Evolutionary conservation across 2,113 vertebrate genomes (phyloP).

Genomic region (Gymnogyps californianus): DNA sequence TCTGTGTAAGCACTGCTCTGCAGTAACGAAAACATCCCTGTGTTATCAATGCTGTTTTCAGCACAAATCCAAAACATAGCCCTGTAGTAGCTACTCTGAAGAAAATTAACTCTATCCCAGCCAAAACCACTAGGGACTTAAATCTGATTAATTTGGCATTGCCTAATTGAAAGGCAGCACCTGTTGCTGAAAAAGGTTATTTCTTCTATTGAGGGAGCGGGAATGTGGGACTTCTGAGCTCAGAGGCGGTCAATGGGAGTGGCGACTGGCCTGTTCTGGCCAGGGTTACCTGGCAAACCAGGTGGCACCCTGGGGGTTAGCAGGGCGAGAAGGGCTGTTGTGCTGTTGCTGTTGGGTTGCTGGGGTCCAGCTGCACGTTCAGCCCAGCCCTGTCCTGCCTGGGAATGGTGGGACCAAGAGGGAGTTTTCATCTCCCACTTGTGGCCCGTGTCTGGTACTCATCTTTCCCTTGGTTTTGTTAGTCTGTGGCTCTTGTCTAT

Average conservation of each 20-base stretch:
- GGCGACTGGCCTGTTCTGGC: neutral
- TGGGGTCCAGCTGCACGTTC: neutral
- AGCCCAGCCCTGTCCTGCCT: neutral
- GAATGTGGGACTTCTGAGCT: neutral
- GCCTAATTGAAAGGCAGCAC: neutral
- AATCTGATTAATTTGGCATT: neutral
- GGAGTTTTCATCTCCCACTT: neutral
- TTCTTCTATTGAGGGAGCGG: neutral
- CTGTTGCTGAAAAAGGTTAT: neutral
- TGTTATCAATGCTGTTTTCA: too few relatives aligned
- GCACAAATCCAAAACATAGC: too few relatives aligned
- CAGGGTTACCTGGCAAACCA: neutral
- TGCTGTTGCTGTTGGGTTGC: neutral
- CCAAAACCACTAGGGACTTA: neutral
- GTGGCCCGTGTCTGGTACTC: neutral
- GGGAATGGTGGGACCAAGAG: neutral
- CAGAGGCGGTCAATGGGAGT: accelerated
- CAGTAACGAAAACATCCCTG: accelerated
- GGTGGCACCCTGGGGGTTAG: neutral
- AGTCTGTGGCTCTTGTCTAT: neutral
- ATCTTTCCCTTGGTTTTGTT: neutral
- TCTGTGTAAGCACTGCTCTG: too few relatives aligned
- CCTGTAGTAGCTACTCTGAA: too few relatives aligned
- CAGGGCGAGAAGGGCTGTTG: neutral
- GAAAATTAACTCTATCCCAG: too few relatives aligned